Evolutionary conservation across 1,140 invertebrate species (phyloP).

Genomic region (Triops cancriformis): DNA sequence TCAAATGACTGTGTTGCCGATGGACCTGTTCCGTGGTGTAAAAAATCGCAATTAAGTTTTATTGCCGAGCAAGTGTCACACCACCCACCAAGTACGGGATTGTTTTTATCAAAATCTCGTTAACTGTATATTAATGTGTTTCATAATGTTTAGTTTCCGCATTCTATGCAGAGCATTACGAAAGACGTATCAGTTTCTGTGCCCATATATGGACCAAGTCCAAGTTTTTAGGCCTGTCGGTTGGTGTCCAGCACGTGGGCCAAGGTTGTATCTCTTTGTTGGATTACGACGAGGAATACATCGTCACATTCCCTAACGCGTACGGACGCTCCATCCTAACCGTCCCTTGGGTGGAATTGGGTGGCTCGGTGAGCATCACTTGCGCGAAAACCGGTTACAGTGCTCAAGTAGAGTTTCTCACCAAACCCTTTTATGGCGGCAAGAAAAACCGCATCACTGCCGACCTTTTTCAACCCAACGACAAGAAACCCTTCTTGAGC

Average conservation of each 20-base stretch:
- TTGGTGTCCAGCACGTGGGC: constrained; percentile 82
- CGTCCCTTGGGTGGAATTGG: constrained; percentile 93
- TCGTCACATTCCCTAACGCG: constrained; percentile 89
- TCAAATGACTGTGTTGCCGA: constrained; percentile 46
- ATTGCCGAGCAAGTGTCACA: constrained; percentile 98
- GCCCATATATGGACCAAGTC: constrained; percentile 97
- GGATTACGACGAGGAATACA: constrained; percentile 81
- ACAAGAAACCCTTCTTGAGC: constrained; percentile 79
- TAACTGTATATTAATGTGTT: neutral
- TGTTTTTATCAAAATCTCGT: constrained; percentile 3
- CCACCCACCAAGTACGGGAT: constrained; percentile 83
- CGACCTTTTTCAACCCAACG: constrained; percentile 62
- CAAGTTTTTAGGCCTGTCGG: constrained; percentile 91
- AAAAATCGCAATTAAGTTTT: constrained; percentile 71
- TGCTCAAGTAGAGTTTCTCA: constrained; percentile 84
- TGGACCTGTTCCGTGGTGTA: constrained; percentile 74
- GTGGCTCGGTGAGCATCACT: constrained; percentile 75
- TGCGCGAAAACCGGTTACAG: constrained; percentile 83
- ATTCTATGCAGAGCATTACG: constrained; percentile 91
- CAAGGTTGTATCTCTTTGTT: constrained; percentile 68
- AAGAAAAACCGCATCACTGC: constrained; percentile 83
- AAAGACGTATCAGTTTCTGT: constrained; percentile 80
- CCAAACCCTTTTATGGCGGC: constrained; percentile 95
- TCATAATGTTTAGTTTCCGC: constrained; percentile 62
- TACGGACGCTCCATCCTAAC: constrained; percentile 92